Evolutionary conservation across 1,140 invertebrate species (phyloP).

Genomic region (Drosophila grimshawi): DNA sequence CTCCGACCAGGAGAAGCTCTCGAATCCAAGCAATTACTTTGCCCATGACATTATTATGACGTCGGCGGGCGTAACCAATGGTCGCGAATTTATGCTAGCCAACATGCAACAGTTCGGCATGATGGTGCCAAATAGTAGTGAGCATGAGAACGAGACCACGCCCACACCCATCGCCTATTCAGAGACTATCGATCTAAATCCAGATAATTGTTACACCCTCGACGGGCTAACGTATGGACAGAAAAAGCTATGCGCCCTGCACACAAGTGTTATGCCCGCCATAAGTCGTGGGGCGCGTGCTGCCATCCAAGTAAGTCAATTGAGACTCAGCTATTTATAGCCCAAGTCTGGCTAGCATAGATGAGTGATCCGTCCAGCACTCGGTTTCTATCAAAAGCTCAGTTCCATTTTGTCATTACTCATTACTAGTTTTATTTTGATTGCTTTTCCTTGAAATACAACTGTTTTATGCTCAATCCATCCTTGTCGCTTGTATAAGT

Average conservation of each 20-base stretch:
- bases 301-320: conserved; percentile 85
- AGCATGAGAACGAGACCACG: conserved; percentile 48
- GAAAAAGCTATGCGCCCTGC: conserved; percentile 90
- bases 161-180: conserved; percentile 52
- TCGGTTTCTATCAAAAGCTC: no score
- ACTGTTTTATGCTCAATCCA: no score
- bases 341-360: no score
- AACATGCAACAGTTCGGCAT: conserved; percentile 53
- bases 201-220: conserved; percentile 86
- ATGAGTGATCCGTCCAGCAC: no score
- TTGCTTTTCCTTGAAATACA: no score
- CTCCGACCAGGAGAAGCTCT: conserved; percentile 11
- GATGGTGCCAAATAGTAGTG: conserved; percentile 15
- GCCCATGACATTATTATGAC: conserved; percentile 65
- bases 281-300: conserved; percentile 88
- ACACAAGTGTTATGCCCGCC: conserved; percentile 90
- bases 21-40: conserved; percentile 35
- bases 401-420: no score
- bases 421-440: no score
- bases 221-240: conserved; percentile 90
- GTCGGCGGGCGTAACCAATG: conserved; percentile 52
- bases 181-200: conserved; percentile 77
- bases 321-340: not conserved
- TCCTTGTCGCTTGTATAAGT: no score
- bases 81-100: conserved; percentile 57